Percentiles rank a stretch among this genome's conserved stretches.
Evolutionary conservation across 2,888 invertebrate genomes (phyloP).

Genomic region (Tillus elongatus): DNA sequence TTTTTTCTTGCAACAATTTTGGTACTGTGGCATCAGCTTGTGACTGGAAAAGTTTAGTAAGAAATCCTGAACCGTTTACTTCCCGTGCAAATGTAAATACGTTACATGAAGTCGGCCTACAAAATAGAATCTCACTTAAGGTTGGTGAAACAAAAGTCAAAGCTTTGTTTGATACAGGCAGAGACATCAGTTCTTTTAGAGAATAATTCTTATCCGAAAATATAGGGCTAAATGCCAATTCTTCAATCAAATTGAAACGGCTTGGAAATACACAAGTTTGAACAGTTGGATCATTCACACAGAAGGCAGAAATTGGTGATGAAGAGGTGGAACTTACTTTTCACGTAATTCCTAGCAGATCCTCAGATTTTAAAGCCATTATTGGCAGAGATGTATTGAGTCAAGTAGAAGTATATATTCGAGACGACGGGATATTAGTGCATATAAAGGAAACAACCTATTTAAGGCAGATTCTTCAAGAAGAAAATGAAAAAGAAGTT

Average conservation of each 20-base stretch:
- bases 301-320: slow-evolving; percentile 4
- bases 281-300: slow-evolving; percentile 6
- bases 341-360: slow-evolving; percentile 1
- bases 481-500: slow-evolving; percentile 6
- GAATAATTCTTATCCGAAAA: slow-evolving; percentile 7
- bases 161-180: slow-evolving; percentile 12
- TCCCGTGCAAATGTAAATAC: too few relatives aligned
- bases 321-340: slow-evolving; percentile 6
- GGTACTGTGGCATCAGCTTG: too few relatives aligned
- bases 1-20: too few relatives aligned
- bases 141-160: background rate
- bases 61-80: too few relatives aligned
- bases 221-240: background rate
- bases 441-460: slow-evolving; percentile 15
- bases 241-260: slow-evolving; percentile 2
- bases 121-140: slow-evolving; percentile 1
- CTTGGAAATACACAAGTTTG: slow-evolving; percentile 3
- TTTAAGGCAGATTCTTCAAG: slow-evolving; percentile 16
- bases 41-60: too few relatives aligned
- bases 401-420: background rate
- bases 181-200: slow-evolving; percentile 11
- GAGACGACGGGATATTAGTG: slow-evolving; percentile 9
- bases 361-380: slow-evolving; percentile 7
- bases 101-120: too few relatives aligned
- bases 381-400: slow-evolving; percentile 8